A percentile compares a stretch with the other conserved stretches of the same genome.
Evolutionary conservation across 2,888 invertebrate species (phyloP).

Genomic region (Acholoe squamosa): DNA sequence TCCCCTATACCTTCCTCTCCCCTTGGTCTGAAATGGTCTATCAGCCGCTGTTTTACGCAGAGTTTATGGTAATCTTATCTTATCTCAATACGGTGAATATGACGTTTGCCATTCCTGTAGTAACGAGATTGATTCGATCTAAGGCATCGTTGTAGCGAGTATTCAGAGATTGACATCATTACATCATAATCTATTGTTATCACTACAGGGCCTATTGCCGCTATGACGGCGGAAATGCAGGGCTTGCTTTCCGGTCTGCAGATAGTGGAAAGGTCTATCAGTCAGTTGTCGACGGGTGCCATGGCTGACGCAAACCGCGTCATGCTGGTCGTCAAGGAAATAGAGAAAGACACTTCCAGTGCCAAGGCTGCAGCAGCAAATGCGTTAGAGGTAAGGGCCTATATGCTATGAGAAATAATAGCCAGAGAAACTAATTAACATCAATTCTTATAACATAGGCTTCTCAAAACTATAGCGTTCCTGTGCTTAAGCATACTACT

Average conservation of each 20-base stretch:
- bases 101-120: background rate
- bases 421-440: too few species aligned
- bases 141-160: too few species aligned
- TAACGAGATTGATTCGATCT: too few species aligned
- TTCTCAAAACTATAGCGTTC: too few species aligned
- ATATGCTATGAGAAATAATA: too few species aligned
- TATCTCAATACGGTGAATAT: background rate
- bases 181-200: background rate
- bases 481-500: too few species aligned
- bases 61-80: too few species aligned
- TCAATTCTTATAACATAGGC: too few species aligned
- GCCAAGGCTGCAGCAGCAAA: background rate
- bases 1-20: too few species aligned
- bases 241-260: constrained; percentile 4
- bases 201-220: constrained; percentile 11
- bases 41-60: too few species aligned
- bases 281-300: constrained; percentile 58
- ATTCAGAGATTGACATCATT: too few species aligned
- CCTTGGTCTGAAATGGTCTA: too few species aligned
- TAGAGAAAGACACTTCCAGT: background rate
- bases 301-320: constrained; percentile 58
- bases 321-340: constrained; percentile 45
- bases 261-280: constrained; percentile 24
- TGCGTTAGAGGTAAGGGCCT: background rate
- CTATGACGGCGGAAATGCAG: background rate